phyloP scores from a whole-genome alignment of 2,113 vertebrate species.

The Bubo blakistoni region DNA sequence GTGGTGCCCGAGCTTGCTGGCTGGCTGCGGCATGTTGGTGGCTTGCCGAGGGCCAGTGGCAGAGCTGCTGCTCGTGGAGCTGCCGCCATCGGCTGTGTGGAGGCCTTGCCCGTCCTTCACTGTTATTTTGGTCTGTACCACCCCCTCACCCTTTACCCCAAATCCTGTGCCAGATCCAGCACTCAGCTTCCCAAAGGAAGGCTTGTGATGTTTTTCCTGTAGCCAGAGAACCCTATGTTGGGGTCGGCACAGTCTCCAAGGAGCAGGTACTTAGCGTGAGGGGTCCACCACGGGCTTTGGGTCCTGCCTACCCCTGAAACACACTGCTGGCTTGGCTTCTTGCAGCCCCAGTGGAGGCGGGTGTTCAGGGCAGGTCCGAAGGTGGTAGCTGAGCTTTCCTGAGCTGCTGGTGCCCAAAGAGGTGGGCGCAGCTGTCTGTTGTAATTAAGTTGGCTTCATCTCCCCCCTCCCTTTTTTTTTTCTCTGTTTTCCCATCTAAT shows the following conservation, averaged over 20 bases:
- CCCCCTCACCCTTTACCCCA: accelerated
- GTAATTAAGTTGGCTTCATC: background rate
- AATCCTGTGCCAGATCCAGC: background rate
- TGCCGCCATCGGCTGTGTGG: accelerated
- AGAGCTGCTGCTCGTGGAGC: background rate
- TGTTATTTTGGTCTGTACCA: background rate
- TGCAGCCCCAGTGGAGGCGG: accelerated
- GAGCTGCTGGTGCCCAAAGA: background rate
- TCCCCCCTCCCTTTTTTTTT: background rate
- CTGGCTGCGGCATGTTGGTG: background rate
- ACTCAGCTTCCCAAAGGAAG: background rate
- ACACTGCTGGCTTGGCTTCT: accelerated
- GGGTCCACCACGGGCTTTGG: accelerated
- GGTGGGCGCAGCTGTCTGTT: background rate
- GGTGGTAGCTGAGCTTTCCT: background rate
- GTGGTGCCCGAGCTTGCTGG: accelerated
- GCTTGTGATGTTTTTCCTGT: background rate
- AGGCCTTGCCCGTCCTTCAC: accelerated
- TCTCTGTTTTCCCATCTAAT: background rate
- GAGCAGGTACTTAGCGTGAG: background rate
- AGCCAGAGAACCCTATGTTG: background rate
- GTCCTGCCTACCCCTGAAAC: background rate
- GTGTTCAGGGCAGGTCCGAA: background rate
- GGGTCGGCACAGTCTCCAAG: background rate
- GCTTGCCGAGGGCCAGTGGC: background rate